Base-by-base conservation (phyloP, 2,113 vertebrate species). In the Percina caprodes region DNA sequence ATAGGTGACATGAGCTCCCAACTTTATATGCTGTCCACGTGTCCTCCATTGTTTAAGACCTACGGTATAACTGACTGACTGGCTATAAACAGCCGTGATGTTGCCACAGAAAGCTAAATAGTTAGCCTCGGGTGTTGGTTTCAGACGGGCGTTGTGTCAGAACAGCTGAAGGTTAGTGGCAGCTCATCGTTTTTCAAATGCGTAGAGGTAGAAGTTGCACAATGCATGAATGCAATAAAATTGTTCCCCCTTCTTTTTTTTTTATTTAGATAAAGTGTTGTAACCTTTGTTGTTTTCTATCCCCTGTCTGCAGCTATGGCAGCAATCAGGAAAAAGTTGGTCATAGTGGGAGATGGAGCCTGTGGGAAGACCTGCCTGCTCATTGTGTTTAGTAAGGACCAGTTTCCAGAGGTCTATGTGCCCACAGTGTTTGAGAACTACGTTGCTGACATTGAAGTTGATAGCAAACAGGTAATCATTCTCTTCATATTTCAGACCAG, bases 341-440 rank as follows among this genome's bases (percentile, higher is more conserved):
- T 99, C 79, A 99, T 99, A 93, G 98, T 99, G 55, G 98, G 98
- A 87, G 98, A 99, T 91, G 98, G 98, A 87, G 98, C 98, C 67
- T 99, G 98, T 90, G 98, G 98, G 62, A 99, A 99, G 92, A 99
- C 98, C 46, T 99, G 98, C 92, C 96, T 99, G 87, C 97, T 99
- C 87, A 99, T 99, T 9, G 97, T 99, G 82, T 99, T 99, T 94
- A 99, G 98, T 91, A 99, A 99, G 94, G 98, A 99, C 95, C 98
- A 98, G 93, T 99, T 99, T 91, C 98, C 98, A 69, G 98, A 99
- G 90, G 98, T 99, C 4, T 99, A 99, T 18, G 98, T 99, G 67
- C 98, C 98, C 84, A 99, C 98, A 0, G 98, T 99, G 80, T 99
- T 99, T 87, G 98, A 99, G 94, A 99, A 99, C 93, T 99, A 99